Evolutionary conservation across 2,888 invertebrate species (phyloP).

Genomic region (Deilephila porcellus): DNA sequence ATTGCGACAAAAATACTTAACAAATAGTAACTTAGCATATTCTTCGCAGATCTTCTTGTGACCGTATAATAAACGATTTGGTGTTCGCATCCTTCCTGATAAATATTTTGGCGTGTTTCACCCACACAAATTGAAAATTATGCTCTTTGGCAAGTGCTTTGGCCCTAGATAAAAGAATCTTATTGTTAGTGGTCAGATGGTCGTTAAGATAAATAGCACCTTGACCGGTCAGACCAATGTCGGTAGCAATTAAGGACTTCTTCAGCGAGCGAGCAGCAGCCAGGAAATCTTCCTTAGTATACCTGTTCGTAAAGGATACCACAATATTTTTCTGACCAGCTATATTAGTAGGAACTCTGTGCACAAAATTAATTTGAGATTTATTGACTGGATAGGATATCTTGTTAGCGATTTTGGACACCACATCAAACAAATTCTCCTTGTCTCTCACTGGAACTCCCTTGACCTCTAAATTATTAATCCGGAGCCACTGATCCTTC

Average conservation of each 20-base stretch:
- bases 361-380: conserved; percentile 28
- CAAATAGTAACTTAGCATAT: background rate
- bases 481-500: conserved; percentile 29
- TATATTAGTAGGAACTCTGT: conserved; percentile 18
- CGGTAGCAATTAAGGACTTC: too few species aligned
- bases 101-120: background rate
- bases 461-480: conserved; percentile 30
- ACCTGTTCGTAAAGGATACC: too few species aligned
- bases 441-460: conserved; percentile 25
- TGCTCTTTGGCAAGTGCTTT: background rate
- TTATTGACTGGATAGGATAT: conserved; percentile 27
- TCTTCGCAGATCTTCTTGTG: background rate
- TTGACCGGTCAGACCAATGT: too few species aligned
- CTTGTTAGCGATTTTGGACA: conserved; percentile 23
- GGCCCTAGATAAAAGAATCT: background rate
- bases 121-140: background rate
- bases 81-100: too few species aligned
- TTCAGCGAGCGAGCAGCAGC: too few species aligned
- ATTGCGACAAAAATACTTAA: background rate
- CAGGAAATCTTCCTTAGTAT: too few species aligned
- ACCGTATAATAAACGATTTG: conserved; percentile 14
- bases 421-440: conserved; percentile 31
- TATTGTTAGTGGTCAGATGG: too few species aligned
- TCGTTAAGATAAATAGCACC: too few species aligned
- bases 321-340: too few species aligned